Conservation (phyloP, 1,140 invertebrate species). For the Habropoda laboriosa region DNA sequence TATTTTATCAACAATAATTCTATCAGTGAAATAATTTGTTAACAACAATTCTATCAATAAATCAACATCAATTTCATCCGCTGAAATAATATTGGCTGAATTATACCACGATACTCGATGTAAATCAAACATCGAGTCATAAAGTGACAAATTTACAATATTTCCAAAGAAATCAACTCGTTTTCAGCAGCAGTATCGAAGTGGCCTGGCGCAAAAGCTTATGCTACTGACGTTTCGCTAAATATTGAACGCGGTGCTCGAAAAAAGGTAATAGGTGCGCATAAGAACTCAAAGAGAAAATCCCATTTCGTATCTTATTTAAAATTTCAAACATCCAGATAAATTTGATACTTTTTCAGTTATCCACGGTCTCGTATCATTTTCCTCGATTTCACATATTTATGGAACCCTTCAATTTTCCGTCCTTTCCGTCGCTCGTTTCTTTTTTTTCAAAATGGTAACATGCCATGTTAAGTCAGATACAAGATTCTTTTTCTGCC, state of each 20-base stretch:
- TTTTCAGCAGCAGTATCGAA: background rate
- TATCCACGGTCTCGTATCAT: background rate
- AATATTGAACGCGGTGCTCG: constrained; percentile 21
- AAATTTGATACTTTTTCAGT: background rate
- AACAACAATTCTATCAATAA: no score
- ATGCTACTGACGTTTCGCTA: constrained; percentile 27
- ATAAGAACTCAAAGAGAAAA: constrained; percentile 6
- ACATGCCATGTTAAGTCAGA: no score
- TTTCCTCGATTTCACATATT: background rate
- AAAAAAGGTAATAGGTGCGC: background rate
- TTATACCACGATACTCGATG: no score
- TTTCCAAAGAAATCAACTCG: background rate
- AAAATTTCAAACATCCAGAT: constrained; percentile 5
- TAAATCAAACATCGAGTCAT: no score
- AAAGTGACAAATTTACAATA: background rate
- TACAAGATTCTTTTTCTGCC: no score
- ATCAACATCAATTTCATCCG: no score
- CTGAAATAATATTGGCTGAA: no score
- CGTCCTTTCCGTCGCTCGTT: no score
- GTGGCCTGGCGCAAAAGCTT: background rate
- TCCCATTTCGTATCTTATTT: background rate
- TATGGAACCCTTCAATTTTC: background rate
- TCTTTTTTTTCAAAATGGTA: no score
- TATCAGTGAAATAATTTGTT: no score
- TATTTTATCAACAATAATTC: no score